Evolutionary conservation across 2,113 vertebrate genomes (phyloP).

Genomic region (zebrafish (Danio rerio)): GRCz12tu NC_133186.1:25084501-25085000

Average conservation of each 20-base stretch:
- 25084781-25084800: neutral
- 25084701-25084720: neutral
- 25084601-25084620: neutral
- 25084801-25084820: neutral
- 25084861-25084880: neutral
- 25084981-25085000: too few relatives aligned
- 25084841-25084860: slow-evolving; percentile 1
- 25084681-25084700: neutral
- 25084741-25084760: neutral
- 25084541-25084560: neutral
- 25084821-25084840: neutral
- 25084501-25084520: neutral
- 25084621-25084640: neutral
- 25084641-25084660: neutral
- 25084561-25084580: neutral
- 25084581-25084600: neutral
- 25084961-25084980: too few relatives aligned
- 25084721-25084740: neutral
- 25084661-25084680: neutral
- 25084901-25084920: neutral
- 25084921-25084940: slow-evolving; percentile 1
- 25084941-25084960: too few relatives aligned
- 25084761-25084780: neutral
- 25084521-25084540: neutral
- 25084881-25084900: neutral